Evolutionary conservation across 2,113 vertebrate species (phyloP), one percentile per base, ranked within the genome.

Genomic region (Rhinolophus sinicus): DNA sequence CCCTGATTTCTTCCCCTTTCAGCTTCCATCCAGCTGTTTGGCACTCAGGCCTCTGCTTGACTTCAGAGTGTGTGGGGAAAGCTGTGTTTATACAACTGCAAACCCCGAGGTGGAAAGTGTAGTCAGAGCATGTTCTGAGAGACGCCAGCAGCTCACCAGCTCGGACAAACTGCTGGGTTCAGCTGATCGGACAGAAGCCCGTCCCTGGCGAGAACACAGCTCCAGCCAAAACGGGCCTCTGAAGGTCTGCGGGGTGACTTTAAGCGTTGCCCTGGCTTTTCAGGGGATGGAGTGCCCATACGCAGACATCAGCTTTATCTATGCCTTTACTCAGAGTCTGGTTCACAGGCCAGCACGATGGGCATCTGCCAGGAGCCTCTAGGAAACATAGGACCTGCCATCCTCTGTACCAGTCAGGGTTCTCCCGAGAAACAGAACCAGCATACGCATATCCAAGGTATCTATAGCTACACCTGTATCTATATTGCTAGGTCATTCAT

Each of bases 1-100:
- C 44, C 69, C 30, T 38, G 28, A 16, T 30, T 80, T 14, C 64
- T 15, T 80, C 50, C 14, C 9, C 19, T n/a, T 11, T 26, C 78
- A 30, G 76, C 93, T n/a, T 33, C 78, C 62, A 33, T 19, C 76
- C 96, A 93, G 83, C 94, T 96, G 94, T 77, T 60, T 22, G 87
- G 70, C 80, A 64, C 6, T 8, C 26, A 14, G 18, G 52, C 47
- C 78, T 82, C 81, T 38, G 40, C 44, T 50, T 44, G 69, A 64
- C 38, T 28, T 19, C 26, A 24, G 50, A 54, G 33, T 26, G 38
- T 38, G 84, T 69, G 65, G 50, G 77, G 21, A 67, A 90, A 80
- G 47, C 76, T 38, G 24, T 91, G 76, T 97, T 96, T 70, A 80
- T 18, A 30, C 13, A 52, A 60, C 38, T 5, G 14, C 33, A 72